These are phyloP conservation scores for Luperina testacea DNA, from an alignment of 2,888 invertebrate species.

Conservation along the genomic window DNA sequence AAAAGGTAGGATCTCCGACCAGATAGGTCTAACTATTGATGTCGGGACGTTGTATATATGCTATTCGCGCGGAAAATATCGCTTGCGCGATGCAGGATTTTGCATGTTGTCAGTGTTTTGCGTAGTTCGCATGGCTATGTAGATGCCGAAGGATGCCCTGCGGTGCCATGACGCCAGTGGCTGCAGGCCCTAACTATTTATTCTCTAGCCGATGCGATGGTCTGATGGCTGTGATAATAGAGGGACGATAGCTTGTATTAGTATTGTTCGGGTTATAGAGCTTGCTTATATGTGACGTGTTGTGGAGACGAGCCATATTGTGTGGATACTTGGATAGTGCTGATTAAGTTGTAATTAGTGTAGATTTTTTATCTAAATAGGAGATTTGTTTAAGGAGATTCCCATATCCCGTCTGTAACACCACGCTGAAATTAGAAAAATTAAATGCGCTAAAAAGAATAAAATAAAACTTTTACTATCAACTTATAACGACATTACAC, in stretches of 20 bases:
- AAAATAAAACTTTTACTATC: too few species aligned
- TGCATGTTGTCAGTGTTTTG: background rate
- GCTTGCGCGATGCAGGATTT: background rate
- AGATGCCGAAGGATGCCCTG: background rate
- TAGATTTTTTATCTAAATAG: background rate
- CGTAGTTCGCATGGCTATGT: background rate
- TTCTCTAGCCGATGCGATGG: conserved; percentile 16
- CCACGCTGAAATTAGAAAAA: background rate
- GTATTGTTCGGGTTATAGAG: background rate
- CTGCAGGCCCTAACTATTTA: conserved; percentile 1
- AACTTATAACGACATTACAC: too few species aligned
- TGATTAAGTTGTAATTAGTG: background rate
- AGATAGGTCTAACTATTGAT: background rate
- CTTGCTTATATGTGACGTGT: background rate
- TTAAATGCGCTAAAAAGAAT: too few species aligned
- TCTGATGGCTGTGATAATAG: conserved; percentile 24
- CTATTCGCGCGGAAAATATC: background rate
- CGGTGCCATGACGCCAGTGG: background rate
- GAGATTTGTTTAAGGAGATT: background rate
- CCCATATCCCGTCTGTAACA: background rate
- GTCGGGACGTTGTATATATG: background rate
- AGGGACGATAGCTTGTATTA: conserved; percentile 6
- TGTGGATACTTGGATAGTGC: background rate
- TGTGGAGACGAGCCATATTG: too few species aligned
- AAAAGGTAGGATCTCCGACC: too few species aligned